Evolutionary conservation across 2,888 invertebrate species (phyloP), one percentile per base, ranked within the genome.

Genomic region (Drosophila helvetica): DNA sequence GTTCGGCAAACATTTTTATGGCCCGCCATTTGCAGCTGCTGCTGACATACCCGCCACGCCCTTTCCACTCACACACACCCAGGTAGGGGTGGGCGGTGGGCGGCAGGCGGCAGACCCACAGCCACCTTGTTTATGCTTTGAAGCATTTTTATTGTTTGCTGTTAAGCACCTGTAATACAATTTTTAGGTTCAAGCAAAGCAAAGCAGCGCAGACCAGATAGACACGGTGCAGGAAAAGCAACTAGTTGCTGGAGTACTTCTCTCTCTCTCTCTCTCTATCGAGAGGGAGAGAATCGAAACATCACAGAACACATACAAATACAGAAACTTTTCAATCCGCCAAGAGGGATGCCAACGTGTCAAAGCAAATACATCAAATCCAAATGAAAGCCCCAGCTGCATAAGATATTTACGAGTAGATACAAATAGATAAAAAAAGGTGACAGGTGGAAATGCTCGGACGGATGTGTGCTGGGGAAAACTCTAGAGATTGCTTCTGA

Each of bases 11-110:
- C 71, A 85, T 79, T 83, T 83, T 85, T 83, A 83, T 83, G 68
- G 88, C 86, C 83, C 82, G 88, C 86, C 88, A 83, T 79, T 85
- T 82, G 75, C 88, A 83, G 82, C 82, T 81, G 77, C 82, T 74
- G 30, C 57, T 61, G 27, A 64, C 54, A 42, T 30, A 27, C 52
- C 58, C 62, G 25, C 19, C 43, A 17, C 38, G 17, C 45, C 52
- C 52, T 22, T 4, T n/a, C 38, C 54, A 3, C 22, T 48, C 19
- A 53, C 47, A 52, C 33, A 19, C 19, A 53, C 19, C 27, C 22
- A 22, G 4, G 22, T 22, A 22, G 22, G n/a, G n/a, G n/a, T n/a
- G 4, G 22, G 22, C 22, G 2, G 19, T 2, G 2, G 19, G 25
- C 5, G 6, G 25, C 25, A 25, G 25, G 25, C 25, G 7, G 25